Base-by-base conservation (phyloP, 2,888 invertebrate species). In the Eupithecia abbreviata region DNA sequence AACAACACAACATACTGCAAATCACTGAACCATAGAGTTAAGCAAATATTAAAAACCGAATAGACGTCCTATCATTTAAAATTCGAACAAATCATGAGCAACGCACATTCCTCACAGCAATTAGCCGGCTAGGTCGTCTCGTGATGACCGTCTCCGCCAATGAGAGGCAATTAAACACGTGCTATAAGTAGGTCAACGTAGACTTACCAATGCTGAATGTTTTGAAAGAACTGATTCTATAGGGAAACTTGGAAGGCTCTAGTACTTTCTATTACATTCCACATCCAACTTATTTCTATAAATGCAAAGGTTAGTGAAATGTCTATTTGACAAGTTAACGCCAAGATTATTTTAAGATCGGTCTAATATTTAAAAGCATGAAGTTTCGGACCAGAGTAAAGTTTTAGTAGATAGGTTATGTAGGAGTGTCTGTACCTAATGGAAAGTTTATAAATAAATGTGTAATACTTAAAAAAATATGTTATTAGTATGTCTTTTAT, bases 141-240 rank as follows among this genome's bases (percentile, higher is more conserved):
- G 86, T 89, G 90, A 89, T 85, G 84, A 77, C 75, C 82, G 80
- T 80, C 72, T 79, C 78, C 71, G 78, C 90, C 91, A 91, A 92
- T 92, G 85, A 89, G 86, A 75, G 77, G 80, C 90, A 91, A 92
- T 92, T 91, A 91, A 83, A 83, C 89, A 89, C 87, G 88, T 88
- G 89, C 87, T 80, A 75, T 82, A 82, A 89, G 86, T 92, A 83
- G 92, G 92, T 90, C 92, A 90, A 84, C 89, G 81, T 82, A 84
- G 89, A 89, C 80, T 85, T 91, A 90, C 78, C 75, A 78, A 79
- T 77, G 82, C 86, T 84, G 82, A 85, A 89, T 84, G 80, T 83
- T 76, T 75, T 79, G 77, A 73, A 75, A 78, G 71, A 73, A 62
- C 68, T 41, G 5, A 70, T 69, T 62, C 75, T 69, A 72, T 51